Base-by-base conservation (phyloP, 2,113 vertebrate genomes). In the Cnemophilus loriae region DNA sequence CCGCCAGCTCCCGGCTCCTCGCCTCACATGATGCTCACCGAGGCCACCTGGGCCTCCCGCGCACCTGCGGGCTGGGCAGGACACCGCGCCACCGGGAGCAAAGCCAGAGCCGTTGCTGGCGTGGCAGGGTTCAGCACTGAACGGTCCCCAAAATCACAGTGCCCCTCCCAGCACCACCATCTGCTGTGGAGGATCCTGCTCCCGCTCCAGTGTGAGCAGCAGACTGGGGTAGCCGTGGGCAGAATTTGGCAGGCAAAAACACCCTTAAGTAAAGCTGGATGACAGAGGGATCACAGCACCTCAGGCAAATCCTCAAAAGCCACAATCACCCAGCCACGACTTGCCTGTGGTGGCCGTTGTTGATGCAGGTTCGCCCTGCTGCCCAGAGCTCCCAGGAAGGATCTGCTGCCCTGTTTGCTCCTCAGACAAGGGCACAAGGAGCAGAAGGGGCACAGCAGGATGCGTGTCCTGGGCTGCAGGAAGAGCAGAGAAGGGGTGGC, bases 41-140 rank as follows among this genome's bases (percentile, higher is more conserved):
- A 61, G 35, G 95, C 97, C 97, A 97, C 97, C 97, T 97, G 97
- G 96, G 95, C 90, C 95, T 96, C 95, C 94, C 8, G 79, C n/a
- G 19, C 13, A 37, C 93, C 87, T 41, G 93, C 9, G 11, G 69
- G 68, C 91, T 37, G 8, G 87, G 86, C 93, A 94, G 94, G 87
- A 46, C 96, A 41, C 52, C 4, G 4, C 1, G 12, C 63, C 83
- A 8, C 14, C 11, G 3, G 20, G 71, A 80, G 23, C 10, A 10
- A 55, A 91, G 75, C 24, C 15, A 1, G 63, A 42, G 75, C 47
- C 19, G 33, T 3, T 52, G 75, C 57, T 26, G 59, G 65, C 14
- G 1, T 4, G 70, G 50, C 57, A 33, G 59, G 61, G 89, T 33
- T 59, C 84, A 22, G 68, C 28, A 2, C 41, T 0, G 37, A n/a